Base-by-base conservation (phyloP, 2,797 vertebrate species). In the Uromys caudimaculatus region DNA sequence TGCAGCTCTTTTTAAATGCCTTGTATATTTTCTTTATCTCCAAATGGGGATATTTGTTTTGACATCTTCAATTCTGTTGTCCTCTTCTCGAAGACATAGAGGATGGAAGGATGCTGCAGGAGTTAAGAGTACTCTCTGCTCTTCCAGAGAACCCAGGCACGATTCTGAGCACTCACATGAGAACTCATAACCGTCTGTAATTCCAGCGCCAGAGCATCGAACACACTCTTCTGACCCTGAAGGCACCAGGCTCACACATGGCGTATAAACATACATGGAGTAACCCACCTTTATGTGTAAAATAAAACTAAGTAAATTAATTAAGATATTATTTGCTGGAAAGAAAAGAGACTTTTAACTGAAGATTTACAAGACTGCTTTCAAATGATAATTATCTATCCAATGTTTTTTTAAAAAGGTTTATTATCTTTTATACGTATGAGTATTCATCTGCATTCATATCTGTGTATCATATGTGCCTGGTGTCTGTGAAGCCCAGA, bases 21-120 rank as follows among this genome's bases (percentile, higher is more conserved):
- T 87, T 60, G 60, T 82, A 84, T 67, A 78, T 62, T 83, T 64
- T 92, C 56, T 93, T 79, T 21, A n/a, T 89, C n/a, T 89, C 35
- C 29, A 52, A 47, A 52, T 58, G 19, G 83, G 12, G 19, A 32
- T n/a, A 91, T 52, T 83, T 90, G 88, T 76, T n/a, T 87, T 91
- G 12, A 50, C 2, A 69, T 67, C 1, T 13, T 69, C 16, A 79
- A 44, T 38, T 56, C 32, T 54, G 32, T 83, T 58, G 82, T 16
- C 76, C 23, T 91, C 17, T 69, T 93, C 50, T 95, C 17, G 32
- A 79, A 85, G 23, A 77, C 32, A 50, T 81, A 9, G 47, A 77
- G 75, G 32, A 8, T 44, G 38, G 32, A 90, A 92, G 77, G 41
- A 81, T 77, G 44, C 3, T 19, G 27, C 27, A 32, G 44, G 5